These are phyloP conservation scores for Montipora efflorescens DNA, from an alignment of 64 coral and sea anemone species.

Conservation along the genomic window DNA sequence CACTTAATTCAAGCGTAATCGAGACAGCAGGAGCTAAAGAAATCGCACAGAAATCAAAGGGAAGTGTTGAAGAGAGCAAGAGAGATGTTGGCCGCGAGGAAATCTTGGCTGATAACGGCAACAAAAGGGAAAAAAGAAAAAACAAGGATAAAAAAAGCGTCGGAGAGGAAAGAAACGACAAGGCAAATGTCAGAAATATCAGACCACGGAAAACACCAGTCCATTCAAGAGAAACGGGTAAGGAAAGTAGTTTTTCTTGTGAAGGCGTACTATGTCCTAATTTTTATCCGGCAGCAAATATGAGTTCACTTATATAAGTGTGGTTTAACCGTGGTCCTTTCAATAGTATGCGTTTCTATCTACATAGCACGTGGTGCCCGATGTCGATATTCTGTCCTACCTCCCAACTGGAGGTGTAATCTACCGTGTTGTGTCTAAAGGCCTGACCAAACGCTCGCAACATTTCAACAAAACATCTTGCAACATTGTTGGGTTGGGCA, in stretches of 20 bases:
- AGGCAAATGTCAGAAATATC: neutral
- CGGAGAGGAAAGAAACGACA: neutral
- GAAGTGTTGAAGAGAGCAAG: constrained; percentile 53
- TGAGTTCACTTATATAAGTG: too few species aligned
- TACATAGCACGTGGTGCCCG: too few species aligned
- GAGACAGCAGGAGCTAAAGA: neutral
- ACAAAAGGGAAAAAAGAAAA: constrained; percentile 25
- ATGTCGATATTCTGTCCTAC: too few species aligned
- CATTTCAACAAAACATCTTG: too few species aligned
- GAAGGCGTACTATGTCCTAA: too few species aligned
- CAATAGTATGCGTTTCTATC: too few species aligned
- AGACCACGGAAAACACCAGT: neutral
- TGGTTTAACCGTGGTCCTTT: too few species aligned
- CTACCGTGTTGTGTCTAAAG: too few species aligned
- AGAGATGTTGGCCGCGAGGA: constrained; percentile 70
- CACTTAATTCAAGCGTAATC: neutral
- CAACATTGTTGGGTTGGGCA: too few species aligned
- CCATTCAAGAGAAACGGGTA: constrained; percentile 4
- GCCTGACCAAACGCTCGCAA: too few species aligned
- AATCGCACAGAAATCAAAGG: neutral
- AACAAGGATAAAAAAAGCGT: constrained; percentile 40
- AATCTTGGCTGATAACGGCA: constrained; percentile 29
- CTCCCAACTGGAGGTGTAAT: too few species aligned
- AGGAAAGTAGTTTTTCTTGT: neutral
- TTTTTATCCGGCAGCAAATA: too few species aligned